A percentile compares a stretch with the other conserved stretches of the same genome.
Evolutionary conservation across 2,113 vertebrate species (phyloP).

Genomic region (Syngnathus floridae): DNA sequence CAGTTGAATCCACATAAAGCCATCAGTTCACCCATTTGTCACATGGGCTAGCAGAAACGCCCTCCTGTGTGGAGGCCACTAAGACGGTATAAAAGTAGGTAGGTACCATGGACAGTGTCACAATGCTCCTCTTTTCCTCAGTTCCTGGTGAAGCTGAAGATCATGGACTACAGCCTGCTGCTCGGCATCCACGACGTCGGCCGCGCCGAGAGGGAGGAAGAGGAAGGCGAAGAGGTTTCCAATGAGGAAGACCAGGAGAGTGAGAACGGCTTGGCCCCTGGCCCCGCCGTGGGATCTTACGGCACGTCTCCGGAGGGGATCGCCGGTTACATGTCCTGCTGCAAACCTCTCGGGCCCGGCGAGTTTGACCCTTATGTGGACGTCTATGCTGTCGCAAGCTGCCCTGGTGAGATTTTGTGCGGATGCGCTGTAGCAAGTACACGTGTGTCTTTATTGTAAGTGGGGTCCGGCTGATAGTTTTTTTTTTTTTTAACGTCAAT

Average conservation of each 20-base stretch:
- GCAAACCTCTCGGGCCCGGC: constrained; percentile 80
- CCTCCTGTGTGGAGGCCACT: too few relatives aligned
- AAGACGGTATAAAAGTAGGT: too few relatives aligned
- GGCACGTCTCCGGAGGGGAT: constrained; percentile 85
- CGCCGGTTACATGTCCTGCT: constrained; percentile 79
- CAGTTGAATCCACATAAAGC: too few relatives aligned
- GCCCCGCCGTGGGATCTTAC: constrained; percentile 69
- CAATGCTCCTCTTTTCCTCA: constrained; percentile 16
- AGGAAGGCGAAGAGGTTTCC: constrained; percentile 69
- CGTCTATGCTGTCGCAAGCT: constrained; percentile 80
- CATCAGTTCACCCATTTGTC: too few relatives aligned
- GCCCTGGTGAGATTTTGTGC: constrained; percentile 61
- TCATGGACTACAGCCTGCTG: constrained; percentile 90
- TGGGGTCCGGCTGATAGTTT: too few relatives aligned
- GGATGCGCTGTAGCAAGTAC: too few relatives aligned
- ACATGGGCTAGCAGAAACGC: too few relatives aligned
- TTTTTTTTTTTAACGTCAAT: too few relatives aligned
- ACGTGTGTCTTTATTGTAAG: too few relatives aligned
- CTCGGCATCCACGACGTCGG: constrained; percentile 84
- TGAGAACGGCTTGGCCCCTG: constrained; percentile 66
- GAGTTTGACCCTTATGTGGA: constrained; percentile 84
- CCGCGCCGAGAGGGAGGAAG: constrained; percentile 79
- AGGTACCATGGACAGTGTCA: too few relatives aligned
- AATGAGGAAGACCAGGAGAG: constrained; percentile 75
- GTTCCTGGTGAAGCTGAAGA: constrained; percentile 86